These are phyloP conservation scores for Apodemia duryi DNA, from an alignment of 2,888 invertebrate species.

Conservation along the genomic window DNA sequence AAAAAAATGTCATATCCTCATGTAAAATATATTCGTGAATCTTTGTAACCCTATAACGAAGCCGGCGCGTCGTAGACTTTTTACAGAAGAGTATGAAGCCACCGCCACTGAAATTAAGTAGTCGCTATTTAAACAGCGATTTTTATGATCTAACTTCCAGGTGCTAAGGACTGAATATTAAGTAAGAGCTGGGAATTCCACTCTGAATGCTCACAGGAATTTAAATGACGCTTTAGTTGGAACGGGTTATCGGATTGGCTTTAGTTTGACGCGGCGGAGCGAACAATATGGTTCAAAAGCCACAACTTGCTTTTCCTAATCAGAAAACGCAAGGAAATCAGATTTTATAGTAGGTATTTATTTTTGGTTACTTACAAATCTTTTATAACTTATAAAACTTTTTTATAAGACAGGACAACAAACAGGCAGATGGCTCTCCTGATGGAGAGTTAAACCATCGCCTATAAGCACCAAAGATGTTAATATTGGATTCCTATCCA, in stretches of 20 bases:
- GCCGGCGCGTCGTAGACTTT: not conserved
- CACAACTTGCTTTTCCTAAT: not conserved
- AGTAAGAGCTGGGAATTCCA: conserved; percentile 3
- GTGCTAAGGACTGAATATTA: conserved; percentile 20
- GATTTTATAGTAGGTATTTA: no score
- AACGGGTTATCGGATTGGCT: not conserved
- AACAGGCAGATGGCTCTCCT: no score
- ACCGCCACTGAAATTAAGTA: conserved; percentile 30
- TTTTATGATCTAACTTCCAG: conserved; percentile 30
- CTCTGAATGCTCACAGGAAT: not conserved
- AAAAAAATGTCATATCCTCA: not conserved
- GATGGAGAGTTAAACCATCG: no score
- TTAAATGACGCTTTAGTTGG: conserved; percentile 5
- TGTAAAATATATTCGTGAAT: not conserved
- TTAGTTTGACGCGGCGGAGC: not conserved
- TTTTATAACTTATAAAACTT: no score
- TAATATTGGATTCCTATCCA: no score
- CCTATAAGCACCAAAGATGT: no score
- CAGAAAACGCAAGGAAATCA: no score
- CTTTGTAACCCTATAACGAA: not conserved
- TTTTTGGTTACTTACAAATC: no score
- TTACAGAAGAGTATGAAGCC: not conserved
- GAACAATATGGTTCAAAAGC: not conserved
- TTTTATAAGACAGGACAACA: no score
- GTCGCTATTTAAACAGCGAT: conserved; percentile 27